Conservation (phyloP, 2,113 vertebrate genomes). For the Antechinus flavipes region DNA sequence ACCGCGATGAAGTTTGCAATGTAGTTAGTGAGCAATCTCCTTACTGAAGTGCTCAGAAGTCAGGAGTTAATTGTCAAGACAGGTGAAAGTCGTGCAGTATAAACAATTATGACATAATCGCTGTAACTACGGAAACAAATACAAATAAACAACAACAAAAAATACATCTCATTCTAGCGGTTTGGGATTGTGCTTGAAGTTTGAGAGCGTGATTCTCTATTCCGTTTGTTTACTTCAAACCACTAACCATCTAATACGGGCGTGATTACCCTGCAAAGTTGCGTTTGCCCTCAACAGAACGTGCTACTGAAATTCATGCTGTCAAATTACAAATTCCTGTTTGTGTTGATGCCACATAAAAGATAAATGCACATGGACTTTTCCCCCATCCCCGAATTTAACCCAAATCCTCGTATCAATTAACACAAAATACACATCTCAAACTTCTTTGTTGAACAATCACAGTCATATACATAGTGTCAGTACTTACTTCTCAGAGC, state of each 20-base stretch:
- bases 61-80: not conserved
- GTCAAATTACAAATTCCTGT: not conserved
- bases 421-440: constrained; percentile 2
- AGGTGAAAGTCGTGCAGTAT: not conserved
- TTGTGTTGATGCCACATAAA: not conserved
- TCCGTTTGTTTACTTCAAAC: not conserved
- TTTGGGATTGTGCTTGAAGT: constrained; percentile 46
- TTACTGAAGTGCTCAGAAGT: not conserved
- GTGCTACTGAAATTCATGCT: not conserved
- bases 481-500: constrained; percentile 59
- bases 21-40: not conserved
- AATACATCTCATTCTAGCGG: not conserved
- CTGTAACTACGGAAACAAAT: not conserved
- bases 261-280: constrained; percentile 47
- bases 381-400: not conserved
- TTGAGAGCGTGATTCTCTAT: not conserved
- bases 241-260: accelerated
- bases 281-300: not conserved
- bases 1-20: not conserved
- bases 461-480: not conserved
- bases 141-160: not conserved
- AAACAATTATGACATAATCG: not conserved
- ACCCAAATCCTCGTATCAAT: not conserved
- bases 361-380: not conserved
- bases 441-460: constrained; percentile 79